Evolutionary conservation across 2,797 vertebrate species (phyloP), one percentile per base, ranked within the genome.

Genomic region (Mastacembelus armatus): DNA sequence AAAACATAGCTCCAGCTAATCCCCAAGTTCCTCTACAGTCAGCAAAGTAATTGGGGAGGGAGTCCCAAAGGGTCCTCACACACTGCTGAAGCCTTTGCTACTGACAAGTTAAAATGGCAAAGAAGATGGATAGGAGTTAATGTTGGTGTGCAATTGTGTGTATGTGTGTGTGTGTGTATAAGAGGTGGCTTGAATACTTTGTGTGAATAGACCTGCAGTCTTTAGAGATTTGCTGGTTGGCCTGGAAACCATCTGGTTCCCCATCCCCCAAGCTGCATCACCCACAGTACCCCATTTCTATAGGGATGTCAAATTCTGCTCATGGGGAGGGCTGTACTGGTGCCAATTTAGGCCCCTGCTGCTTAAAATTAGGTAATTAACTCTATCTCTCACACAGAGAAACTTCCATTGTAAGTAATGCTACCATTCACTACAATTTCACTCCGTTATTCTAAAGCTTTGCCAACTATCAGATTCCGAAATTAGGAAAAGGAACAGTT

Each of bases 11-110:
- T 81, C 78, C 68, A 68, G 80, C 85, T 87, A 89, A 85, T 88
- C 87, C 85, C 87, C 61, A 48, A 77, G 84, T 81, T 88, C 70
- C 78, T 80, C 80, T 52, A 27, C 67, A 89, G 88, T 89, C 86
- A 85, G 84, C 87, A 87, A 85, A 88, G 85, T 92, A 92, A 92
- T 92, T 92, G 90, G 86, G 80, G 88, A 85, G 85, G 85, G 88
- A 89, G 91, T 90, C 88, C 90, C 90, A 89, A 38, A 83, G 88
- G 91, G 86, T 85, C 75, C 77, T 65, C 14, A 2, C 65, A 63
- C 70, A 80, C 71, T 72, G 71, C 86, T 74, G 73, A 84, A 78
- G 75, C 68, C 71, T 73, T 66, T 78, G 51, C 74, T 81, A 73
- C 86, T 12, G 66, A 88, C 82, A 84, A 74, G 77, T 73, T 79